Percentiles rank a stretch among this genome's conserved stretches.
These are phyloP conservation scores for Chondrosia reniformis DNA, from an alignment of 37 sponge, comb jelly and placozoan species.

Conservation along the genomic window DNA sequence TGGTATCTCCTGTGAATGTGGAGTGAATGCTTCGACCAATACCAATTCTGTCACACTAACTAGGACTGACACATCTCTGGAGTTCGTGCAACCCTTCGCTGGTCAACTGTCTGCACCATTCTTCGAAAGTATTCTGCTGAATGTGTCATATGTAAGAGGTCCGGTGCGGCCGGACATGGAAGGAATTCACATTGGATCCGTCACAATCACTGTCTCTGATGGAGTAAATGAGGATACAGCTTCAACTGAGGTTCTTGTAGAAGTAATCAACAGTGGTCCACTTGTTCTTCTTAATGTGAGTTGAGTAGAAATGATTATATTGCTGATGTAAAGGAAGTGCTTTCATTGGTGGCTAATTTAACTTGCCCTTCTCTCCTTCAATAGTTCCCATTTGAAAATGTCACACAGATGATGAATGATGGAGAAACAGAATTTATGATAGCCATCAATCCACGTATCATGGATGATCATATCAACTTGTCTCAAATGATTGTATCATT, in stretches of 20 bases:
- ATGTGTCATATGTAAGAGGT: constrained; percentile 26
- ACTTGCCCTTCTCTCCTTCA: no score
- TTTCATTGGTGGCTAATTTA: no score
- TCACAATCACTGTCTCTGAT: constrained; percentile 40
- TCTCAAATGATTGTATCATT: no score
- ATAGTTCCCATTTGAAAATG: no score
- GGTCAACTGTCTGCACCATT: neutral
- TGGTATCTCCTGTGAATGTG: no score
- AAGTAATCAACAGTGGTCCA: constrained; percentile 23
- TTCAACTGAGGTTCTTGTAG: neutral
- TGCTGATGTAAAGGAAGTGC: no score
- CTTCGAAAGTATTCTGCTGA: constrained; percentile 27
- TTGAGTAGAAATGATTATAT: no score
- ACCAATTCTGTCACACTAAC: neutral
- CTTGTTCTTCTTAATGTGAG: constrained; percentile 29
- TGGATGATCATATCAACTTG: no score
- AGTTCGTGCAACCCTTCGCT: neutral
- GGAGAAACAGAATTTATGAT: no score
- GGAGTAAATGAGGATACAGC: constrained; percentile 21
- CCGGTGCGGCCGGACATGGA: neutral
- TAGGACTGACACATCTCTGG: neutral
- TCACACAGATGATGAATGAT: no score
- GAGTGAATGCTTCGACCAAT: no score
- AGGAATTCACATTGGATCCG: neutral
- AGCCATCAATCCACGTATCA: no score